phyloP scores from a whole-genome alignment of 2,888 invertebrate genomes.

The Apodemia mormo region DNA sequence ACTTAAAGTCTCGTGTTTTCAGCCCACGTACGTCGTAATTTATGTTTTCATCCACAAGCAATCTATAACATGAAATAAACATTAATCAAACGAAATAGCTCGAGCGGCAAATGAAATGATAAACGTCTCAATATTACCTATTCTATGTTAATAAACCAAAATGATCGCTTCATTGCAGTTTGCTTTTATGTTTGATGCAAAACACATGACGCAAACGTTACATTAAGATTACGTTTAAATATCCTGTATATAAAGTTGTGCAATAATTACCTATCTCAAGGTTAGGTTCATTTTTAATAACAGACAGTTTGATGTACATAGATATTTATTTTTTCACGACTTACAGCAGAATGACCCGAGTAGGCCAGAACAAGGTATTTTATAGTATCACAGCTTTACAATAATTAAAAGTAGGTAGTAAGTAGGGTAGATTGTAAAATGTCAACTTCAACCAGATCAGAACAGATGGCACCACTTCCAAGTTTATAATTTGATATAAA shows the following conservation, averaged over 20 bases:
- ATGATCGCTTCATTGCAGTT: not conserved
- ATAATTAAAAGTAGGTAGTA: too few relatives aligned
- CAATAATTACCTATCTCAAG: not conserved
- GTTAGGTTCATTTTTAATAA: too few relatives aligned
- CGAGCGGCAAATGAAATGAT: constrained; percentile 60
- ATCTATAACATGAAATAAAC: constrained; percentile 44
- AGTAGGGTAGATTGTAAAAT: too few relatives aligned
- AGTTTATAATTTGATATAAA: too few relatives aligned
- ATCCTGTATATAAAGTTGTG: not conserved
- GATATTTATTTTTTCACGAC: too few relatives aligned
- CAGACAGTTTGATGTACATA: too few relatives aligned
- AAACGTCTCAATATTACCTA: constrained; percentile 34
- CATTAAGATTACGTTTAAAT: not conserved
- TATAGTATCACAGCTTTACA: too few relatives aligned
- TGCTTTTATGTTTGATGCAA: not conserved
- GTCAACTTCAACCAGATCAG: too few relatives aligned
- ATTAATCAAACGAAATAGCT: constrained; percentile 42
- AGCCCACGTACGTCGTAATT: not conserved
- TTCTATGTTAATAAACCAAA: not conserved
- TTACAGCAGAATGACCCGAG: too few relatives aligned
- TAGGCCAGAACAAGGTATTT: too few relatives aligned
- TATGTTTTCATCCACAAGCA: not conserved
- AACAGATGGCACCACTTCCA: too few relatives aligned
- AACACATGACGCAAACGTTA: not conserved
- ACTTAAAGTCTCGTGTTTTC: too few relatives aligned